phyloP scores from a whole-genome alignment of 2,113 vertebrate species.

The Callorhinus ursinus region DNA sequence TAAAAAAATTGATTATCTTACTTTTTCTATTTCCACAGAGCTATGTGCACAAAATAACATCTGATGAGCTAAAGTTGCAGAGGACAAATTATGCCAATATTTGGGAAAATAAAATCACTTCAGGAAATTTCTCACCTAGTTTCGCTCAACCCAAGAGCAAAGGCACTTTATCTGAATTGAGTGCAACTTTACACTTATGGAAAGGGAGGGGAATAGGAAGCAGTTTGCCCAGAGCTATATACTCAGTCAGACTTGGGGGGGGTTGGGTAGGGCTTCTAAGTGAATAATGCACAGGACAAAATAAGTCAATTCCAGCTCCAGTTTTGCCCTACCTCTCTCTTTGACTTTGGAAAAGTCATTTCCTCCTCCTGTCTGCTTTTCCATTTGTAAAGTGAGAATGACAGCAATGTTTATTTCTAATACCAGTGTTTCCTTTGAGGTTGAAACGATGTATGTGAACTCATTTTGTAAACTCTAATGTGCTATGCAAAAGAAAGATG shows the following conservation, averaged over 20 bases:
- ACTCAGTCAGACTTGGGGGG: accelerated
- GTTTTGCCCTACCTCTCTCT: neutral
- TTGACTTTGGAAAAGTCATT: neutral
- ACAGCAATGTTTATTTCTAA: neutral
- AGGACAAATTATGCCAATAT: neutral
- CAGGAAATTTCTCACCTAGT: neutral
- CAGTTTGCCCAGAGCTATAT: accelerated
- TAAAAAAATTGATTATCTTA: neutral
- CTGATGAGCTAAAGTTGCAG: neutral
- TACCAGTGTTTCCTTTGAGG: neutral
- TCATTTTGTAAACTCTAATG: neutral
- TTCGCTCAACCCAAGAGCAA: neutral
- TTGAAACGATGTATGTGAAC: neutral
- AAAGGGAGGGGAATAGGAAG: neutral
- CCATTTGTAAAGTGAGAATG: neutral
- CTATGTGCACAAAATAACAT: neutral
- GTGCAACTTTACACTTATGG: neutral
- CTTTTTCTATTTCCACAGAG: neutral
- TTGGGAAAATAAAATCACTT: neutral
- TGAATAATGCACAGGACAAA: neutral
- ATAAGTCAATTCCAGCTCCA: neutral
- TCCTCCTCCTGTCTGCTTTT: neutral
- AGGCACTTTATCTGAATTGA: neutral
- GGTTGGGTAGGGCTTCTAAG: too few relatives aligned
- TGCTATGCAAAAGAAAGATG: neutral